phyloP scores from a whole-genome alignment of 2,888 invertebrate genomes.

The Hydriomena furcata region DNA sequence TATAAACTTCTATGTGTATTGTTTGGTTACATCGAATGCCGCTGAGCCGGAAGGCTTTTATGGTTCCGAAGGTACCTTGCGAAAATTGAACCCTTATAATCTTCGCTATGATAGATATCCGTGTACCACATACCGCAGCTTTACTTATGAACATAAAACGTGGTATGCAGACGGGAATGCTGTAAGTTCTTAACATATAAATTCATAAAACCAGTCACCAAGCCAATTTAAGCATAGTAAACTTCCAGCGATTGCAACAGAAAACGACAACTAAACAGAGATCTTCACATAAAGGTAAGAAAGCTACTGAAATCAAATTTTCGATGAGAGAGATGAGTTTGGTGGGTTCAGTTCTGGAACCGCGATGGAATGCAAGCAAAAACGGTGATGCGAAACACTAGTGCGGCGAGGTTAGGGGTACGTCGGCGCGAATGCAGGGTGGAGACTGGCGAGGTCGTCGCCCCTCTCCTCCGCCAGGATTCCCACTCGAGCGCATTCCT shows the following conservation, averaged over 20 bases:
- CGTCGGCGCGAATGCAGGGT: constrained; percentile 45
- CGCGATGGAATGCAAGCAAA: constrained; percentile 23
- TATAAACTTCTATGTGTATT: constrained; percentile 12
- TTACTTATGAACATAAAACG: no score
- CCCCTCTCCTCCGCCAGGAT: constrained; percentile 60
- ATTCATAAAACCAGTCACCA: no score
- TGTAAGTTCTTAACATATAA: no score
- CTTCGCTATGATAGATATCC: no score
- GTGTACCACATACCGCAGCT: no score
- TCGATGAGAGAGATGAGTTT: background rate
- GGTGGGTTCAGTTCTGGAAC: constrained; percentile 2
- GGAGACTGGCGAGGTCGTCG: constrained; percentile 65
- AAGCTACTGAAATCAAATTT: background rate
- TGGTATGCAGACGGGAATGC: no score
- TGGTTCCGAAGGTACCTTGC: background rate
- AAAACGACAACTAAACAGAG: background rate
- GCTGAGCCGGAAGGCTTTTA: background rate
- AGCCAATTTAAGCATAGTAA: no score
- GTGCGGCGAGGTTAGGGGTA: constrained; percentile 32
- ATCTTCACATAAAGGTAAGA: background rate
- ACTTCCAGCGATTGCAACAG: no score
- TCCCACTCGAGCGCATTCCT: constrained; percentile 69
- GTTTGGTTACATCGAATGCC: constrained; percentile 11
- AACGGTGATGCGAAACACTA: constrained; percentile 31
- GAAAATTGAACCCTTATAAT: no score